Base-by-base conservation (phyloP, 2,113 vertebrate species). In the Typhlomys cinereus region DNA sequence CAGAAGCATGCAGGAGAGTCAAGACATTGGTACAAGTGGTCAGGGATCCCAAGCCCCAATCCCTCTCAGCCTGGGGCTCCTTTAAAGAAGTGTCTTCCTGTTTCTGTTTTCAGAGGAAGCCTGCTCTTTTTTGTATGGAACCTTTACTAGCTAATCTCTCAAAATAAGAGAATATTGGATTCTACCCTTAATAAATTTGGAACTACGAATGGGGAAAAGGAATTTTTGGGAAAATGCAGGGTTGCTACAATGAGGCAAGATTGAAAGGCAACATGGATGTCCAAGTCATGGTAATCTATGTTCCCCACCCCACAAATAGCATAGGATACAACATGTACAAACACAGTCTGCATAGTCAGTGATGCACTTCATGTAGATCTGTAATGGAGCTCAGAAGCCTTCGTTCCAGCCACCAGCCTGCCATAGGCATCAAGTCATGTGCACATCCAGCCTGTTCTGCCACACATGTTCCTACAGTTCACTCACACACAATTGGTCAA, bases 101-200 rank as follows among this genome's bases (percentile, higher is more conserved):
- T 59, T 17, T 90, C 17, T 82, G 36, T 64, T 73, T 83, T 71
- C 70, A 90, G 91, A 1, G 1, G 18, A 78, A 48, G 39, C 46
- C 6, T 90, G 83, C 64, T 39, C 21, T 23, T 0, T n/a, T 9
- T 95, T 95, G 29, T 83, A 87, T 59, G 3, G 0, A 1, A 0
- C 31, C 48, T 74, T 85, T 50, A 1, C 0, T 21, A 0, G 0
- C 0, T 93, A 46, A 8, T 0, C 44, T 0, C 4, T 39, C 74
- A 82, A 90, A 0, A 0, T 0, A 39, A 2, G 46, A 0, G 0
- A 5, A 0, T 20, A 11, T 34, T 95, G 87, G 2, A 87, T 12
- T 0, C 0, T 1, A 0, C 0, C 2, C 82, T 93, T 7, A 0
- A 11, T 5, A 0, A 1, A 1, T 20, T 36, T 1, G 0, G 5